Evolutionary conservation across 1,140 invertebrate genomes (phyloP), one percentile per base, ranked within the genome.

Genomic region (Chrysoperla carnea): DNA sequence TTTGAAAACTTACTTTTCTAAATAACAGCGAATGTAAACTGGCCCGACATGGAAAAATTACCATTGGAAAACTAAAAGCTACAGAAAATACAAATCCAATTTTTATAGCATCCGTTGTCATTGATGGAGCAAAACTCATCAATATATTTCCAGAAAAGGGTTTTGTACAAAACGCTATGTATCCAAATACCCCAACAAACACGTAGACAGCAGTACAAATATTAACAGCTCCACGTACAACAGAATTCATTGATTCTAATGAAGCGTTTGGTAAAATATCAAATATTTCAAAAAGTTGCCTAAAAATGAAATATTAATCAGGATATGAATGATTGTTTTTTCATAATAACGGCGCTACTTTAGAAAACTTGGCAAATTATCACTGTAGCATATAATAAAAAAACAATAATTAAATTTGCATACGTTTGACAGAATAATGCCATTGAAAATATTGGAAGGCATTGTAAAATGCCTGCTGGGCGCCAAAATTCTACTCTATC

Each of bases 211-310:
- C 63, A 37, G 87, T 85, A 61, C 91, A 95, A 49, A 96, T 81
- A 66, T 88, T 86, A 27, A 96, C 79, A 11, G 92, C 91, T 46
- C 81, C 78, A 53, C 76, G 76, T 4, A 93, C 81, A 41, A 95
- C 78, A 47, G 69, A 59, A 56, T 92, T 91, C 75, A 96, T 87
- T 57, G 83, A 84, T 46, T 89, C 85, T 33, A 94, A 58, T 8
- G 85, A 85, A 29, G 84, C 76, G 54, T 89, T 88, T 2, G 86
- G 83, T 27, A 94, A 68, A 7, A 81, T 78, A 50, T 94, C 89
- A 59, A 93, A 96, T 44, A 97, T 84, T 61, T 93, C 85, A 67
- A 98, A 97, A 27, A 97, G 62, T 67, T 97, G 92, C 43, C 84
- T 89, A 59, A 17, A n/a, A 69, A 62, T 41, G 50, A 51, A 23